A percentile compares a stretch with the other conserved stretches of the same genome.
These are phyloP conservation scores for Heliconius nattereri DNA, from an alignment of 1,140 invertebrate species.

Conservation along the genomic window DNA sequence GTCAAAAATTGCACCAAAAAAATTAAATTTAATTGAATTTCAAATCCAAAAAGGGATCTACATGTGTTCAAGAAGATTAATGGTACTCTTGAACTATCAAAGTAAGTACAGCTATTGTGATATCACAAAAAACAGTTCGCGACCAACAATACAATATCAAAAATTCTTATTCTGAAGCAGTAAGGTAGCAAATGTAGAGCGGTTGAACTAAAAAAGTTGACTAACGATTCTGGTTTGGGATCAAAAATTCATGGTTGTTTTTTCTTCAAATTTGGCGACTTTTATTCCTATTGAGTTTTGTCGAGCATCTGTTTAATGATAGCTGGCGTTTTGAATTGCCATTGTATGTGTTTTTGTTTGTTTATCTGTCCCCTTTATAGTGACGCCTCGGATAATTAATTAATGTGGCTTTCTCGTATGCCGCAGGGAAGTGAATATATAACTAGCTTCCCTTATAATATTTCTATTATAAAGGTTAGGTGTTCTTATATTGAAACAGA, in stretches of 20 bases:
- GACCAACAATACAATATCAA: constrained; percentile 4
- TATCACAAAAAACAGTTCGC: constrained; percentile 48
- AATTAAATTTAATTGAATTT: not conserved
- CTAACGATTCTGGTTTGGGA: constrained; percentile 78
- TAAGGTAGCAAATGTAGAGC: constrained; percentile 6
- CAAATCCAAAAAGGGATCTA: constrained; percentile 45
- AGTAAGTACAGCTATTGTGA: constrained; percentile 54
- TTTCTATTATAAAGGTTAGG: not conserved
- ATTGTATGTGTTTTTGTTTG: constrained; percentile 48
- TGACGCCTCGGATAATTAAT: not conserved
- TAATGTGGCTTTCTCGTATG: not conserved
- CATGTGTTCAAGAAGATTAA: constrained; percentile 74
- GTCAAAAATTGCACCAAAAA: not conserved
- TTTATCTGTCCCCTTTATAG: constrained; percentile 24
- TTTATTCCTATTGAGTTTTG: constrained; percentile 79
- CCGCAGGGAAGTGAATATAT: not conserved
- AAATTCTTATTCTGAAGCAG: constrained; percentile 8
- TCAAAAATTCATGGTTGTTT: constrained; percentile 77
- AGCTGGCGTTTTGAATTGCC: constrained; percentile 51
- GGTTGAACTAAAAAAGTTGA: constrained; percentile 70
- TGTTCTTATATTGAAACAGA: not conserved
- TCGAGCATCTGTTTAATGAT: constrained; percentile 71
- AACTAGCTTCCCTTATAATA: not conserved
- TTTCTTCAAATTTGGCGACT: constrained; percentile 52
- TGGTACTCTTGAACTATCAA: constrained; percentile 72